Evolutionary conservation across 1,140 invertebrate species (phyloP).

Genomic region (Daktulosphaira vitifoliae): DNA sequence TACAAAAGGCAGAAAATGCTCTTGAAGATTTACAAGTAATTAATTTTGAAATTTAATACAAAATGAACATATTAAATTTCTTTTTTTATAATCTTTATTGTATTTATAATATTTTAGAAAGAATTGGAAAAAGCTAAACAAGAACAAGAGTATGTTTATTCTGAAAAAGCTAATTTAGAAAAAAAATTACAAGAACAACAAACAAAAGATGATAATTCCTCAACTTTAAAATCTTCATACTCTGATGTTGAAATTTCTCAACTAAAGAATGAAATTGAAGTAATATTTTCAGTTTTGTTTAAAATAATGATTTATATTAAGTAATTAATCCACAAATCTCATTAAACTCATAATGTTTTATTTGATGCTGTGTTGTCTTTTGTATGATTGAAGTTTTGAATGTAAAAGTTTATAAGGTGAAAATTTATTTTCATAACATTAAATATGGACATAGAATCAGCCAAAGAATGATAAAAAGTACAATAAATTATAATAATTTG

Average conservation of each 20-base stretch:
- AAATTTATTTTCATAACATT: too few relatives aligned
- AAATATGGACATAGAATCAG: too few relatives aligned
- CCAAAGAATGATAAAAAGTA: too few relatives aligned
- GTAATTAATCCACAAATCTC: too few relatives aligned
- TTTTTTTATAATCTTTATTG: neutral
- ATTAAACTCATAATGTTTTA: too few relatives aligned
- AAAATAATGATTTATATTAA: neutral
- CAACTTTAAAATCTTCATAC: constrained; percentile 57
- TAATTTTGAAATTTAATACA: constrained; percentile 25
- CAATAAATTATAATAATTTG: too few relatives aligned
- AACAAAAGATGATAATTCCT: constrained; percentile 44
- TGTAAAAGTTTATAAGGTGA: too few relatives aligned
- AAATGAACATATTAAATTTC: neutral
- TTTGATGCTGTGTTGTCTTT: too few relatives aligned
- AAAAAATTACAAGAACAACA: constrained; percentile 62
- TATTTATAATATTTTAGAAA: constrained; percentile 45
- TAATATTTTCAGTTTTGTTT: constrained; percentile 42
- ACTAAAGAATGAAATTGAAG: constrained; percentile 73
- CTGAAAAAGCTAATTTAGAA: constrained; percentile 74
- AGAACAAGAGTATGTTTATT: constrained; percentile 64
- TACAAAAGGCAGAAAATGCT: constrained; percentile 80
- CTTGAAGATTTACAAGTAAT: constrained; percentile 74
- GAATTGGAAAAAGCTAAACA: constrained; percentile 53
- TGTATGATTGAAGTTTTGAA: neutral
- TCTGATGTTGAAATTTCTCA: constrained; percentile 73